Evolutionary conservation across 2,888 invertebrate genomes (phyloP).

Genomic region (Salticus scenicus): DNA sequence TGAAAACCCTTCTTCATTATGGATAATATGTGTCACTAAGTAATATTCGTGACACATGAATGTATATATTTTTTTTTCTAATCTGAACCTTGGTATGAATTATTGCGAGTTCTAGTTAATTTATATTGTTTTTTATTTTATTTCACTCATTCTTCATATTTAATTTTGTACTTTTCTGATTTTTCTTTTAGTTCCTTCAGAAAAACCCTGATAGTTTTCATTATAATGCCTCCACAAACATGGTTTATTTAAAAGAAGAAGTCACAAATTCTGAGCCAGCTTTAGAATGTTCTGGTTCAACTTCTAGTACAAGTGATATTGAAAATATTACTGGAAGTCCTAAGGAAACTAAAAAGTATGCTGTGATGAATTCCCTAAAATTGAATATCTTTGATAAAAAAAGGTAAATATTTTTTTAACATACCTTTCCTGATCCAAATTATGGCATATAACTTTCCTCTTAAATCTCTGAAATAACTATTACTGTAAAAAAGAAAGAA

Average conservation of each 20-base stretch:
- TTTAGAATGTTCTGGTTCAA: conserved; percentile 19
- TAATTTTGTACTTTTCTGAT: too few relatives aligned
- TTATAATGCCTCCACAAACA: conserved; percentile 45
- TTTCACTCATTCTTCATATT: too few relatives aligned
- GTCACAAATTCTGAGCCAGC: conserved; percentile 1
- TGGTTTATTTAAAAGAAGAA: conserved; percentile 60
- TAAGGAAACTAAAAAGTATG: conserved; percentile 56
- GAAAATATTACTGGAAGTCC: conserved; percentile 50
- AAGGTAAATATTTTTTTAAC: too few relatives aligned
- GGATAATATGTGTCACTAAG: too few relatives aligned
- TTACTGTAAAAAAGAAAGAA: too few relatives aligned
- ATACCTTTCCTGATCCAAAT: too few relatives aligned
- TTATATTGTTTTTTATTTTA: too few relatives aligned
- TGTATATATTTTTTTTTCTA: too few relatives aligned
- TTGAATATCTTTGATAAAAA: conserved; percentile 67
- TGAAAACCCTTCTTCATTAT: too few relatives aligned
- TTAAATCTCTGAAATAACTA: too few relatives aligned
- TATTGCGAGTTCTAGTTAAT: background rate
- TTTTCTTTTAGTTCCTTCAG: conserved; percentile 67
- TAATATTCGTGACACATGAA: too few relatives aligned
- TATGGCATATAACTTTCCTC: too few relatives aligned
- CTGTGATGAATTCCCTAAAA: conserved; percentile 58
- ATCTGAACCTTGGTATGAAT: background rate
- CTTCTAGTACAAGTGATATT: conserved; percentile 21
- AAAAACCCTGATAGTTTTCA: conserved; percentile 61